Evolutionary conservation across 2,797 vertebrate species (phyloP), one percentile per base, ranked within the genome.

Genomic region (Cyprinella venusta): DNA sequence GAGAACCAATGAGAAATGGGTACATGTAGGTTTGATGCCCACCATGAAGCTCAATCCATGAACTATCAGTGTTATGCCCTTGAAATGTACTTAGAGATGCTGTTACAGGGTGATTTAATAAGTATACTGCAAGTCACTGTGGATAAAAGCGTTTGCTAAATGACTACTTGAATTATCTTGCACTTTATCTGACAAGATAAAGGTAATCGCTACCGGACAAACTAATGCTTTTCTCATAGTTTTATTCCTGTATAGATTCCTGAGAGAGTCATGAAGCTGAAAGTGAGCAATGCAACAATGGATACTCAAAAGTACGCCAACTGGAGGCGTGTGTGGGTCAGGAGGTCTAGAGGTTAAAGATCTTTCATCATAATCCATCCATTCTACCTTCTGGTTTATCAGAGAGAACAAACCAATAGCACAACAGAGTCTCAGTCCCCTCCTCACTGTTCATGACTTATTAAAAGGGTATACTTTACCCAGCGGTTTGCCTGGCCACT

Each of bases 391-490:
- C 52, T 19, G 54, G 76, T 76, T 75, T 67, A 83, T 64, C 13
- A 69, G 10, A 16, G 69, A 63, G 70, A 81, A 86, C 70, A 79
- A 85, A 75, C 74, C 82, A 84, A 84, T 83, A 81, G 81, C 81
- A 79, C 81, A 84, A 69, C 48, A 59, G 52, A 64, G 52, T 48
- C 65, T 56, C 85, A 65, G 69, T 40, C 12, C 16, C 40, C 21
- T 54, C 56, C 54, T 48, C 77, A 91, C 89, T 82, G 86, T 90
- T 93, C 84, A 81, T 89, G 91, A 90, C 90, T 93, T 88, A 89
- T 94, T 94, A 94, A 89, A 79, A 88, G 90, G 90, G 91, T 89
- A 91, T 90, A 91, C 89, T 92, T 94, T 92, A 92, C 92, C 59
- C 93, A 91, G 93, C 88, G 48, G 92, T 91, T 87, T 87, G 90